Percentiles rank a stretch among this genome's conserved stretches.
Conservation (phyloP, 2,888 invertebrate genomes). For the Craniophora ligustri region DNA sequence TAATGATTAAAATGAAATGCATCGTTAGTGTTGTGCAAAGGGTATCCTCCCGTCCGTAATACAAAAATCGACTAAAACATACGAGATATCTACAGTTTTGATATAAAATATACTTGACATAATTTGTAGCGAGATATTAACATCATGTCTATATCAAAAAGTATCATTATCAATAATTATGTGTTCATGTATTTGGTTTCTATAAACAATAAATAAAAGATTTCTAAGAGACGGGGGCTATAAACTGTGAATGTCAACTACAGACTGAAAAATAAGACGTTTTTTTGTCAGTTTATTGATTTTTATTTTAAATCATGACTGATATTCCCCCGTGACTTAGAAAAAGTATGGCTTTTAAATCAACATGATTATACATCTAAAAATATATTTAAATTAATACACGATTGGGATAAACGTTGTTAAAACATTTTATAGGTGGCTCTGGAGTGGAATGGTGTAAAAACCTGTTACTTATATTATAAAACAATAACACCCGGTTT, state of each 20-base stretch:
- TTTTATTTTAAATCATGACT: constrained; percentile 30
- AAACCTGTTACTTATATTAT: constrained; percentile 50
- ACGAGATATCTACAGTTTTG: constrained; percentile 43
- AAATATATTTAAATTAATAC: constrained; percentile 58
- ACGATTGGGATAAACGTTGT: constrained; percentile 54
- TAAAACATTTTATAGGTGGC: constrained; percentile 58
- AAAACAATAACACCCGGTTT: no score
- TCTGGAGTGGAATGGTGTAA: constrained; percentile 67
- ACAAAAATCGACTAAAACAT: constrained; percentile 39
- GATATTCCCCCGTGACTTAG: constrained; percentile 21
- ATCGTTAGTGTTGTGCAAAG: constrained; percentile 43
- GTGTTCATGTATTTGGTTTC: constrained; percentile 66
- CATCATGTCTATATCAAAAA: constrained; percentile 50
- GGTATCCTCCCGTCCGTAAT: constrained; percentile 31
- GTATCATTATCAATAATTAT: constrained; percentile 43
- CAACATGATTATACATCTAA: constrained; percentile 62
- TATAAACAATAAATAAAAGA: constrained; percentile 63
- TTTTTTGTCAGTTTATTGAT: constrained; percentile 9
- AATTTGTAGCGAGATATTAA: constrained; percentile 27
- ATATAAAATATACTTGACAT: constrained; percentile 40
- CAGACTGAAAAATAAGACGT: neutral
- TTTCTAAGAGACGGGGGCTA: constrained; percentile 13
- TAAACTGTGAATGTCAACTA: constrained; percentile 18
- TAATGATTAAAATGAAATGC: constrained; percentile 41
- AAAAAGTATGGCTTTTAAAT: constrained; percentile 66